Base-by-base conservation (phyloP, 2,113 vertebrate species). In the Anolis sagrei region DNA sequence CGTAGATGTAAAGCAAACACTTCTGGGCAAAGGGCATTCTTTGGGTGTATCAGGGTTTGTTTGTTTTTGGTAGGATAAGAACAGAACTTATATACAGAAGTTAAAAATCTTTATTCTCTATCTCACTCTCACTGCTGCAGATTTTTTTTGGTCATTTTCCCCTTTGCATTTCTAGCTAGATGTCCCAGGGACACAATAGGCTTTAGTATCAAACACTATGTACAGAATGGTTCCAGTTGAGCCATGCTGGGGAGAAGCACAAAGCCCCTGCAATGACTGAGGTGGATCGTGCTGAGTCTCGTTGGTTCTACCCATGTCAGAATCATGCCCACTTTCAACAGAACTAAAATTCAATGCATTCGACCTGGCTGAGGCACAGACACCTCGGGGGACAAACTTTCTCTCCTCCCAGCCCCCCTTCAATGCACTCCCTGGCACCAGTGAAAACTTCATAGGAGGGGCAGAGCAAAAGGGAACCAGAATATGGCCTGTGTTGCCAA, bases 151-250 rank as follows among this genome's bases (percentile, higher is more conserved):
- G 6, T 7, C 10, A 36, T 64, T 78, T 75, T 48, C 44, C 27
- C 32, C 23, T n/a, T 81, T 87, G 81, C 76, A n/a, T 79, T 79
- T 54, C 86, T 83, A 83, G 69, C 86, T 79, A 83, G 58, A 62
- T 44, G 34, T 74, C 68, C 82, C 39, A 64, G 84, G 54, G 72
- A 75, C 58, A 75, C 44, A 34, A 34, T 18, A 75, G 77, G 61
- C 48, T 80, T 86, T 81, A 66, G 79, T 84, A 87, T 79, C 76
- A 87, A 87, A 87, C 76, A 87, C 58, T 87, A 79, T 87, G 32
- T 87, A 87, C 86, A 87, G 81, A 83, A 64, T 66, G 75, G 69
- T 61, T 73, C 76, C 32, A 14, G 54, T 62, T 64, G n/a, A 70
- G 76, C 84, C 69, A 29, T 66, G 39, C 54, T 18, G 54, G 81